phyloP scores from a whole-genome alignment of 2,888 invertebrate genomes.

The Amblyjoppa fuscipennis region DNA sequence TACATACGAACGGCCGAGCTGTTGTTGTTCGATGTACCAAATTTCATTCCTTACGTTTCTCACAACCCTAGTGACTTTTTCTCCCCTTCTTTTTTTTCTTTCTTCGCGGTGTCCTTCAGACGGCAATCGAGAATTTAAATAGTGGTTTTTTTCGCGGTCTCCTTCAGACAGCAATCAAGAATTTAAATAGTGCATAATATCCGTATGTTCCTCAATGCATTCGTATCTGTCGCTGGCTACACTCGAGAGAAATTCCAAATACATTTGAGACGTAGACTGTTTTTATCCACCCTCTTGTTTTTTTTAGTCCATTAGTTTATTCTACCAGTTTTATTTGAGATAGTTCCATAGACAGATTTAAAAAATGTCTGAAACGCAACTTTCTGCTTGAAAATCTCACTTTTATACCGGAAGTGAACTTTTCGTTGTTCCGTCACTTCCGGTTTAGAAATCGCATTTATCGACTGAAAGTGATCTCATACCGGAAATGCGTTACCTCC shows the following conservation, averaged over 20 bases:
- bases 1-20: not conserved
- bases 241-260: not conserved
- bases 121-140: conserved; percentile 30
- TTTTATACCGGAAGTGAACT: too few relatives aligned
- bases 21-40: conserved; percentile 10
- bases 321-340: too few relatives aligned
- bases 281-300: too few relatives aligned
- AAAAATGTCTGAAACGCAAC: too few relatives aligned
- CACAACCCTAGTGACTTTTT: conserved; percentile 13
- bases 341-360: too few relatives aligned
- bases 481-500: too few relatives aligned
- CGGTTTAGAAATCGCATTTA: too few relatives aligned
- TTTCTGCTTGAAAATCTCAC: too few relatives aligned
- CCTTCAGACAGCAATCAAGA: conserved; percentile 40
- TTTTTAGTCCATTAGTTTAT: too few relatives aligned
- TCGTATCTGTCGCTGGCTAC: conserved; percentile 1
- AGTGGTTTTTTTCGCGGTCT: conserved; percentile 14
- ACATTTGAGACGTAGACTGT: not conserved
- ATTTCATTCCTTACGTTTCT: conserved; percentile 48
- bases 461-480: too few relatives aligned
- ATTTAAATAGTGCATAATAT: conserved; percentile 14
- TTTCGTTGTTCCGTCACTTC: too few relatives aligned
- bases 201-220: not conserved
- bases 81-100: conserved; percentile 18
- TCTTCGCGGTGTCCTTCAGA: conserved; percentile 41